Evolutionary conservation across 2,888 invertebrate genomes (phyloP).

Genomic region (Eupithecia centaureata): DNA sequence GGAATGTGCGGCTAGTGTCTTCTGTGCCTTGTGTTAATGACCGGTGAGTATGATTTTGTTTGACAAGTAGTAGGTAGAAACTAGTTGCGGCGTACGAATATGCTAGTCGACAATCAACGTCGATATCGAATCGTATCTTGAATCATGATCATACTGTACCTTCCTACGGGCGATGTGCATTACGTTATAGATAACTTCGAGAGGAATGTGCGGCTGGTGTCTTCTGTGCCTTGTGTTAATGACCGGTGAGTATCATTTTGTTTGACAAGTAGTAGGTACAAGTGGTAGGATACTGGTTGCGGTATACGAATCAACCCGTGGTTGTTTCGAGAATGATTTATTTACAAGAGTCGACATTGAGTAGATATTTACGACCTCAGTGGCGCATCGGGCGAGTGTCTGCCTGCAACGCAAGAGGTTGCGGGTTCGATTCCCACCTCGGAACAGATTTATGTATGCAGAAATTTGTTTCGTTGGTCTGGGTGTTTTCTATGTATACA

Average conservation of each 20-base stretch:
- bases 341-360: too few species aligned
- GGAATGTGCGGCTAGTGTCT: conserved; percentile 60
- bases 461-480: too few species aligned
- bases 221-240: conserved; percentile 68
- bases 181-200: conserved; percentile 63
- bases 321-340: too few species aligned
- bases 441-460: too few species aligned
- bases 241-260: conserved; percentile 49
- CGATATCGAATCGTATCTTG: conserved; percentile 69
- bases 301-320: too few species aligned
- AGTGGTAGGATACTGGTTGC: too few species aligned
- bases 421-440: too few species aligned
- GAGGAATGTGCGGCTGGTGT: conserved; percentile 60
- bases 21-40: conserved; percentile 72
- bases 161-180: conserved; percentile 58
- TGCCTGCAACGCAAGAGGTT: too few species aligned
- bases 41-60: conserved; percentile 35
- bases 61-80: not conserved
- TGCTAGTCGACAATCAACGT: conserved; percentile 74
- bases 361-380: too few species aligned
- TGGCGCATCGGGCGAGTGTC: too few species aligned
- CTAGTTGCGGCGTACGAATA: too few species aligned
- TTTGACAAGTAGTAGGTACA: not conserved
- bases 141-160: conserved; percentile 70
- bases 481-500: too few species aligned